These are phyloP conservation scores for Willowsia nigromaculata DNA, from an alignment of 2,888 invertebrate genomes.

Conservation along the genomic window DNA sequence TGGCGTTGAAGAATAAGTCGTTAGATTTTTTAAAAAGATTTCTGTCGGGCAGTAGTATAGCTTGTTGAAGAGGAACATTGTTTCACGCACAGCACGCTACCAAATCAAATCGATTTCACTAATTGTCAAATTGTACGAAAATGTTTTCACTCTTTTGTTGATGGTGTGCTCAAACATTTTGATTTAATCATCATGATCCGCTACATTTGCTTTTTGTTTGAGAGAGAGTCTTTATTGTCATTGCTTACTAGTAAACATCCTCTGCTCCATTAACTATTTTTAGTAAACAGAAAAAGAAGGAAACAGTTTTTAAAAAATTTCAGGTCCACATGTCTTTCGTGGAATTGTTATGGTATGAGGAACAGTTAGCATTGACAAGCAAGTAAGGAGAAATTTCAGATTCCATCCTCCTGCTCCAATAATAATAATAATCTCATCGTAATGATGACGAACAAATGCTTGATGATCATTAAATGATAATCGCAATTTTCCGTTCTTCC, in stretches of 20 bases:
- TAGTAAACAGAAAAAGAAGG: background rate
- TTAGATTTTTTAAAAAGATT: background rate
- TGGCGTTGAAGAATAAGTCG: background rate
- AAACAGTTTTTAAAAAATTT: background rate
- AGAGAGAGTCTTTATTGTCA: background rate
- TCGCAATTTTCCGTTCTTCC: slow-evolving; percentile 57
- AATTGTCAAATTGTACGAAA: background rate
- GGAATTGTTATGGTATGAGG: background rate
- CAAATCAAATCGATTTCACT: slow-evolving; percentile 1
- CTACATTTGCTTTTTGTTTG: background rate
- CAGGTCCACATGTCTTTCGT: background rate
- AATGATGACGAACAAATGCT: background rate
- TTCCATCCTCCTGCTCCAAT: background rate
- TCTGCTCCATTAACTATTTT: background rate
- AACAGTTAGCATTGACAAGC: background rate
- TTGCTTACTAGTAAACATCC: background rate
- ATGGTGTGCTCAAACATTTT: background rate
- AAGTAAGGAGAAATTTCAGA: background rate
- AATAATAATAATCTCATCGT: background rate
- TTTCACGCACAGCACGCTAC: background rate
- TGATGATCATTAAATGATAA: slow-evolving; percentile 38
- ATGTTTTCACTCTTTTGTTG: background rate
- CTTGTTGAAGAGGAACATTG: background rate
- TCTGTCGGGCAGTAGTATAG: background rate
- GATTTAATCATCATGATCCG: slow-evolving; percentile 6